These are phyloP conservation scores for Zhuqinia jingwanae DNA, from an alignment of 2,888 invertebrate species.

Conservation along the genomic window DNA sequence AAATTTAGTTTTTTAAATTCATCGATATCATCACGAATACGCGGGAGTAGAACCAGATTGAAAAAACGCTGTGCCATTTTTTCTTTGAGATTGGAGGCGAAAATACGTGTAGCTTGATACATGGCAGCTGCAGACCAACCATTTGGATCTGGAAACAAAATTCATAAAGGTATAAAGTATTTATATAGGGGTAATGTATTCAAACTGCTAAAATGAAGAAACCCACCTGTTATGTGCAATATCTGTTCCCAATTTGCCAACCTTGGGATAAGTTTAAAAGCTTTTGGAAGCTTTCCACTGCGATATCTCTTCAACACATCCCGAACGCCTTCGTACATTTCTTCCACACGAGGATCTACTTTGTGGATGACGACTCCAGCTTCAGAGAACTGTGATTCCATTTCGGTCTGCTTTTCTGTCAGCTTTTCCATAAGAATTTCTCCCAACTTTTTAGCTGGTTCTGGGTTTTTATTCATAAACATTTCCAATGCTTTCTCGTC, in stretches of 20 bases:
- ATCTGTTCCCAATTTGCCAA: conserved; percentile 97
- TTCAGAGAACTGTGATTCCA: conserved; percentile 93
- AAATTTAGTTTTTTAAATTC: conserved; percentile 98
- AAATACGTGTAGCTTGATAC: conserved; percentile 97
- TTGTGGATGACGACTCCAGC: conserved; percentile 87
- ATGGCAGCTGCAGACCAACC: conserved; percentile 98
- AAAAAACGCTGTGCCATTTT: conserved; percentile 98
- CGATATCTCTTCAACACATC: conserved; percentile 94
- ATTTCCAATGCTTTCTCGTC: conserved; percentile 93
- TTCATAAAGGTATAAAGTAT: neutral
- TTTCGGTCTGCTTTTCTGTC: conserved; percentile 94
- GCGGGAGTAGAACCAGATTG: conserved; percentile 94
- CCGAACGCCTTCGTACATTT: conserved; percentile 95
- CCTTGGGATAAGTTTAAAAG: conserved; percentile 97
- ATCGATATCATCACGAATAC: conserved; percentile 95
- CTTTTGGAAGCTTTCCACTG: conserved; percentile 98
- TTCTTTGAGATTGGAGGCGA: conserved; percentile 97
- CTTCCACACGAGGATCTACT: conserved; percentile 90
- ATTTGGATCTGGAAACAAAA: conserved; percentile 86
- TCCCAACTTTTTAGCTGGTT: conserved; percentile 88
- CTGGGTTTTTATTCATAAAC: conserved; percentile 87
- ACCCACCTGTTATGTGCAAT: conserved; percentile 86
- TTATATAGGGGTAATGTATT: neutral
- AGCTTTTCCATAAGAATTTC: conserved; percentile 96
- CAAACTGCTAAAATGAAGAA: neutral